These are phyloP conservation scores for Apodemia duryi DNA, from an alignment of 2,888 invertebrate species.

Conservation along the genomic window DNA sequence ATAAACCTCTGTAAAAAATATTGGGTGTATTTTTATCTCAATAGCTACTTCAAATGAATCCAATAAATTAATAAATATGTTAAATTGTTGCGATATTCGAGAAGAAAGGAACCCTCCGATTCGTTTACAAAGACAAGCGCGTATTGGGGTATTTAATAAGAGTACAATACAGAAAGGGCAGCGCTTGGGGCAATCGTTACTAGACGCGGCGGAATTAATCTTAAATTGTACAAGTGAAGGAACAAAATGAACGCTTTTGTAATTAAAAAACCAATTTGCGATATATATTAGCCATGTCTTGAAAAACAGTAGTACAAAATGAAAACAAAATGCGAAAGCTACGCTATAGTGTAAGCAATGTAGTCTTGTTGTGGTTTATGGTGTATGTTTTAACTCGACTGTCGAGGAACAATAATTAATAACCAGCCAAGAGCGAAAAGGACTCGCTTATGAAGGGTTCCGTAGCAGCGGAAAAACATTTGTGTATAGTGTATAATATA, in stretches of 20 bases:
- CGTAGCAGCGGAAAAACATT: no score
- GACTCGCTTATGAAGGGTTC: no score
- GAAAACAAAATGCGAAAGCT: neutral
- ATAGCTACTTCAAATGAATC: neutral
- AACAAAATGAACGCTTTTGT: constrained; percentile 48
- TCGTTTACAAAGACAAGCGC: constrained; percentile 12
- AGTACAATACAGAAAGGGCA: constrained; percentile 37
- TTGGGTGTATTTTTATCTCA: no score
- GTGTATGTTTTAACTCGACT: no score
- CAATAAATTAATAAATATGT: neutral
- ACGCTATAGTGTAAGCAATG: no score
- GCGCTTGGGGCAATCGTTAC: constrained; percentile 35
- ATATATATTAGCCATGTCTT: constrained; percentile 33
- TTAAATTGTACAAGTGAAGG: constrained; percentile 48
- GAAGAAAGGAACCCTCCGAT: constrained; percentile 19
- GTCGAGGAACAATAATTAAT: no score
- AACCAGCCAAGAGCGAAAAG: no score
- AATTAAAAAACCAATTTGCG: constrained; percentile 65
- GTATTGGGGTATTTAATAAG: constrained; percentile 36
- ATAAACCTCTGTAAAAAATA: no score
- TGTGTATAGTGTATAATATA: no score
- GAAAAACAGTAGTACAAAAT: neutral
- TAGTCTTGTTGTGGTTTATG: no score
- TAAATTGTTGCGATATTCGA: neutral
- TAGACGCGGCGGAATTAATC: constrained; percentile 38